Conservation (phyloP, 2,888 invertebrate genomes). For the Catocala fraxini region DNA sequence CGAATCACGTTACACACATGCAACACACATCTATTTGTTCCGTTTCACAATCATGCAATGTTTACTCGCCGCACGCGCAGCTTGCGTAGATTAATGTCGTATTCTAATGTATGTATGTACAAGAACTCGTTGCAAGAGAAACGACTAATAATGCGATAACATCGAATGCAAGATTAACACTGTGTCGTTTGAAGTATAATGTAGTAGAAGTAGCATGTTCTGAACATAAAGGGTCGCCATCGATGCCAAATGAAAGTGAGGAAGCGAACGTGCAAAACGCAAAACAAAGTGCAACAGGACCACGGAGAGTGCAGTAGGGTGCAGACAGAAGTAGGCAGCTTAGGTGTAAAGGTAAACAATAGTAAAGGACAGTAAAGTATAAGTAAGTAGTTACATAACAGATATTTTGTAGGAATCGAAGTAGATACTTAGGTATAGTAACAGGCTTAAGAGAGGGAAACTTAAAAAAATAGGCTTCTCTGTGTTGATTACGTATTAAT, state of each 20-base stretch:
- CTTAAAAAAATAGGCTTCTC: conserved; percentile 77
- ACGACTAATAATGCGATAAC: conserved; percentile 71
- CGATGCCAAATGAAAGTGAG: conserved; percentile 66
- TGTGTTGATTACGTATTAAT: conserved; percentile 77
- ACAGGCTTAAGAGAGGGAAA: conserved; percentile 71
- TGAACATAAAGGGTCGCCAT: conserved; percentile 59
- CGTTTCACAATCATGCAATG: conserved; percentile 84
- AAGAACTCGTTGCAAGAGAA: conserved; percentile 68
- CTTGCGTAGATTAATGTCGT: conserved; percentile 55
- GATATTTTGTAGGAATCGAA: conserved; percentile 51
- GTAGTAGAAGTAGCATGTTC: conserved; percentile 70
- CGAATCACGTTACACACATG: conserved; percentile 83
- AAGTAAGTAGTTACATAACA: conserved; percentile 39
- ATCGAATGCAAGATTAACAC: conserved; percentile 75
- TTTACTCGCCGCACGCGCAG: conserved; percentile 64
- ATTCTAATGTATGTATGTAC: conserved; percentile 71
- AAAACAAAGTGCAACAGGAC: conserved; percentile 77
- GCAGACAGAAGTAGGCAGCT: conserved; percentile 52
- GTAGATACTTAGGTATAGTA: conserved; percentile 57
- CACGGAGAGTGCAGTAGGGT: conserved; percentile 74
- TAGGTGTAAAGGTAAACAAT: conserved; percentile 47
- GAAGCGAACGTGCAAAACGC: conserved; percentile 78
- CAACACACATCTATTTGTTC: conserved; percentile 85
- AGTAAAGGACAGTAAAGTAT: conserved; percentile 51
- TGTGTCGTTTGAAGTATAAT: conserved; percentile 76